Conservation (phyloP, 1,140 invertebrate species). For the Anoplophora glabripennis region DNA sequence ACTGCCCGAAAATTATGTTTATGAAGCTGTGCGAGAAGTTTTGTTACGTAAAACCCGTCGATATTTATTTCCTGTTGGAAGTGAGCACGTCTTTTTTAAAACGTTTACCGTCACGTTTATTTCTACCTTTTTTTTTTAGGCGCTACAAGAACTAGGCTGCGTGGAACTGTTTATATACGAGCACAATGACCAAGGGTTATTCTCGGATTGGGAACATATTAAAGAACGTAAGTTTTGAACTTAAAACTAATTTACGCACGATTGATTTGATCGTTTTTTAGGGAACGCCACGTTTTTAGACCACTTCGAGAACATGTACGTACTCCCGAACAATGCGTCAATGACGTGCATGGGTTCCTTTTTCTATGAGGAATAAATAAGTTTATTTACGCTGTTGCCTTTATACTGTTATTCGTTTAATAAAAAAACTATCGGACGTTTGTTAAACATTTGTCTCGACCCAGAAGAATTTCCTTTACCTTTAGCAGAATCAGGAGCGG, state of each 20-base stretch:
- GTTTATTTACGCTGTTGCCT: too few species aligned
- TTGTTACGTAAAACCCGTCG: slow-evolving; percentile 47
- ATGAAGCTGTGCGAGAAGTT: slow-evolving; percentile 56
- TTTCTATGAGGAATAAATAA: slow-evolving; percentile 15
- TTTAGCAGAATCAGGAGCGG: too few species aligned
- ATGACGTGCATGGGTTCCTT: slow-evolving; percentile 31
- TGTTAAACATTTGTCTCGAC: too few species aligned
- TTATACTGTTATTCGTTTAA: too few species aligned
- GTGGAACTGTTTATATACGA: slow-evolving; percentile 27
- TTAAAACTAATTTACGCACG: neutral
- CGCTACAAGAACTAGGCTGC: slow-evolving; percentile 34
- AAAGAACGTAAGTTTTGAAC: slow-evolving; percentile 22
- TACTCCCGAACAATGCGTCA: slow-evolving; percentile 22
- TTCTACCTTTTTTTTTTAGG: slow-evolving; percentile 26
- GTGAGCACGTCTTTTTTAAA: slow-evolving; percentile 20
- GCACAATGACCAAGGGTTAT: slow-evolving; percentile 10
- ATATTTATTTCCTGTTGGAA: slow-evolving; percentile 39
- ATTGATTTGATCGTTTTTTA: slow-evolving; percentile 25
- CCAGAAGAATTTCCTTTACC: too few species aligned
- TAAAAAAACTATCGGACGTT: too few species aligned
- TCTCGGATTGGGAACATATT: slow-evolving; percentile 19
- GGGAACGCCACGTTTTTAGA: slow-evolving; percentile 32
- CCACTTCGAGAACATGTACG: slow-evolving; percentile 31
- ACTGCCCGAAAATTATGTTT: slow-evolving; percentile 58
- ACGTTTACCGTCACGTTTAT: neutral